A percentile compares a stretch with the other conserved stretches of the same genome.
phyloP scores from a whole-genome alignment of 2,797 vertebrate species.

The Enteromius thamalakanensis region DNA sequence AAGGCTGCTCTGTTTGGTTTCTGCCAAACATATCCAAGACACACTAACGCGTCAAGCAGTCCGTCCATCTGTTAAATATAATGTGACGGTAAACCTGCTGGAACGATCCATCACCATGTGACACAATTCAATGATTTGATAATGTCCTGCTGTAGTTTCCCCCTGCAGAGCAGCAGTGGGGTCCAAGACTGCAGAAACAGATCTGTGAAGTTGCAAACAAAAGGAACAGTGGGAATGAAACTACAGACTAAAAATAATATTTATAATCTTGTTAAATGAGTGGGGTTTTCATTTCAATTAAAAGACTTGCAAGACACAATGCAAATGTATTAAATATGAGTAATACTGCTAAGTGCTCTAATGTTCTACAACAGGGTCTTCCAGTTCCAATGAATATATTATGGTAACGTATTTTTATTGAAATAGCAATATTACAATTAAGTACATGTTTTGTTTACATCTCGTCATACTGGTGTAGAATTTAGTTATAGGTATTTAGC shows the following conservation, averaged over 20 bases:
- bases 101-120: slow-evolving; percentile 46
- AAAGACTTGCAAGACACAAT: neutral
- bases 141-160: slow-evolving; percentile 34
- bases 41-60: slow-evolving; percentile 53
- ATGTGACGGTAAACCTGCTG: slow-evolving; percentile 21
- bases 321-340: neutral
- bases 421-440: neutral
- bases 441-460: neutral
- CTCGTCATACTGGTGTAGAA: neutral
- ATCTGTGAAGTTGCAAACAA: slow-evolving; percentile 2
- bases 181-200: slow-evolving; percentile 1
- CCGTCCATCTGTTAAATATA: slow-evolving; percentile 53
- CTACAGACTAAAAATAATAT: neutral
- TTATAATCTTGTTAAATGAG: neutral
- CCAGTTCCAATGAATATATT: neutral
- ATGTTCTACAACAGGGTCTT: neutral
- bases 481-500: neutral
- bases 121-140: slow-evolving; percentile 37
- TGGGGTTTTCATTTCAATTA: neutral
- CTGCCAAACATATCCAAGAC: slow-evolving; percentile 60
- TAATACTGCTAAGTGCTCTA: neutral
- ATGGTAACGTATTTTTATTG: neutral
- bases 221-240: neutral
- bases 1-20: slow-evolving; percentile 64
- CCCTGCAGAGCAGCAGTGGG: slow-evolving; percentile 3